A percentile compares a stretch with the other conserved stretches of the same genome.
Evolutionary conservation across 2,888 invertebrate species (phyloP).

Genomic region (Gryllus longicercus): DNA sequence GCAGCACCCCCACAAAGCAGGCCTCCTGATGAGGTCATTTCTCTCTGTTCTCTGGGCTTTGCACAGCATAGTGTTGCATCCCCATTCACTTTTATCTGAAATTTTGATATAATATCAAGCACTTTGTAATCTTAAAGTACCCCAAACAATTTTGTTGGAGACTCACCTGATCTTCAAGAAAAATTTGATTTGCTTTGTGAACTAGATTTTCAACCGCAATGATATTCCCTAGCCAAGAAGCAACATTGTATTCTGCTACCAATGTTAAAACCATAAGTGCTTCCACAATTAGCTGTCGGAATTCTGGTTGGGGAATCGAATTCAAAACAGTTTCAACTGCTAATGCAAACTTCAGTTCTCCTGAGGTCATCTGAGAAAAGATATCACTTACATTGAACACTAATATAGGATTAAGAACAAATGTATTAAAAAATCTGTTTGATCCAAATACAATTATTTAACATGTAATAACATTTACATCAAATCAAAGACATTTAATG

Average conservation of each 20-base stretch:
- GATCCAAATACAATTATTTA: too few species aligned
- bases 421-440: too few species aligned
- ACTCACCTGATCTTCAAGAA: constrained; percentile 90
- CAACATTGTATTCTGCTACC: constrained; percentile 82
- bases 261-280: constrained; percentile 93
- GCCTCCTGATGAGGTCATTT: constrained; percentile 59
- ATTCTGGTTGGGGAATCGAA: constrained; percentile 96
- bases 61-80: constrained; percentile 94
- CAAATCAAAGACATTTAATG: too few species aligned
- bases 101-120: constrained; percentile 29
- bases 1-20: constrained; percentile 88
- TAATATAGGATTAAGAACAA: too few species aligned
- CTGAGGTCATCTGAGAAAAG: constrained; percentile 82
- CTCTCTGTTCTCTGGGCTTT: constrained; percentile 63
- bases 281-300: constrained; percentile 93
- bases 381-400: neutral
- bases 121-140: neutral
- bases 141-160: neutral
- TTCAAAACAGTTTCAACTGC: constrained; percentile 96
- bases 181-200: constrained; percentile 89
- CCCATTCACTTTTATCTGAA: constrained; percentile 79
- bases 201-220: constrained; percentile 90
- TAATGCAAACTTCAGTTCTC: constrained; percentile 95
- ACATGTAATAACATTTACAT: too few species aligned
- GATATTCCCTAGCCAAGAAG: constrained; percentile 69